Base-by-base conservation (phyloP, 2,888 invertebrate genomes). In the Microctonus hyperodae region DNA sequence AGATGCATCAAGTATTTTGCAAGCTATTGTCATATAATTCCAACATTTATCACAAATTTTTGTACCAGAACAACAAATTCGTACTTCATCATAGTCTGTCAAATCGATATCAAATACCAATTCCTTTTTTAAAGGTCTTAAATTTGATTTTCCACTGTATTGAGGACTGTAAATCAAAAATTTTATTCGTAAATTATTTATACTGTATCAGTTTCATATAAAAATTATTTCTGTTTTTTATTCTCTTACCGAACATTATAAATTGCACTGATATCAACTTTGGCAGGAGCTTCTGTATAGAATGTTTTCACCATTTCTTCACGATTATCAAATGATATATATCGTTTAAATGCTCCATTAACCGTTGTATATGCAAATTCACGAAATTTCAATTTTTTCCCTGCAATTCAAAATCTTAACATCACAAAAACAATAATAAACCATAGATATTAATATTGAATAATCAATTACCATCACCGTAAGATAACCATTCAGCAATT, bases 21-120 rank as follows among this genome's bases (percentile, higher is more conserved):
- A 92, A 44, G 98, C 99, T 67, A 98, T 87, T 13, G 90, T 89
- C 94, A 99, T 96, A 78, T 95, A 95, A 78, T 93, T 95, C 99
- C 99, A 99, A 83, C 99, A 99, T 84, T 95, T 96, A 0, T 84
- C 84, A 84, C 99, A 99, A 10, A 99, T 93, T 79, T 91, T 92
- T 1, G 96, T 93, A 60, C 95, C 97, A 64, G 89, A 88, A 79
- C 96, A 98, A 81, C 98, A 99, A 35, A 90, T 93, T 81, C 98
- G 87, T 0, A 98, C 91, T 80, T 97, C 96, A 87, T 99, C 98
- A 84, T 99, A 99, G 85, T 99, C 99, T 37, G 98, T 98, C 88
- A 99, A 92, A 88, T 99, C 99, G 77, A 99, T 98, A 88, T 99
- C 99, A 86, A 99, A 96, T 0, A 99, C 96, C 11, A 99, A 86